Conservation (phyloP, 2,888 invertebrate genomes). For the Saturnia japonica region DNA sequence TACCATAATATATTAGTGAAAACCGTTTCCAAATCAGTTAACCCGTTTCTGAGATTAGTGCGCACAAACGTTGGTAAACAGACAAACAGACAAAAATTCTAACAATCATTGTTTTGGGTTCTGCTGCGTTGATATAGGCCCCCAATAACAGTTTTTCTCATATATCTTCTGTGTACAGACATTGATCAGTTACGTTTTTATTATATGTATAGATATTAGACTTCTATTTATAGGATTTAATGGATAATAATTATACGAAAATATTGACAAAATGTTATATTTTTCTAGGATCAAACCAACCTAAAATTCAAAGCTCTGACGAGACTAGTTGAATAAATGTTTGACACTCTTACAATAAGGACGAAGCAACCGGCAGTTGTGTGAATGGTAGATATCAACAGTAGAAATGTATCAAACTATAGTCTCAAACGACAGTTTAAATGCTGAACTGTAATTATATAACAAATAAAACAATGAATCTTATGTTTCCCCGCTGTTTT, state of each 20-base stretch:
- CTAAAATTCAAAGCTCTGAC: not conserved
- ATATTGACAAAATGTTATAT: not conserved
- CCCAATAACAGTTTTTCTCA: no score
- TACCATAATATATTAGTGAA: no score
- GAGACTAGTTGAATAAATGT: not conserved
- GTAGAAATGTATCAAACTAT: not conserved
- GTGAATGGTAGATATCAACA: not conserved
- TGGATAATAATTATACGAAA: not conserved
- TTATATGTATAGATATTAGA: no score
- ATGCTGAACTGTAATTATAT: not conserved
- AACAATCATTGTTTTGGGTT: no score
- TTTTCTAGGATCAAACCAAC: not conserved
- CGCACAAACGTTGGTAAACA: no score
- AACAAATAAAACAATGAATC: not conserved
- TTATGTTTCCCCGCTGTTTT: not conserved
- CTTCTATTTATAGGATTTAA: no score
- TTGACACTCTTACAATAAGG: not conserved
- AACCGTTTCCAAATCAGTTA: no score
- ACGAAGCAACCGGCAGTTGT: not conserved
- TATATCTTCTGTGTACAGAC: no score
- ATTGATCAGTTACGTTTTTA: no score
- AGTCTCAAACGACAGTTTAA: not conserved
- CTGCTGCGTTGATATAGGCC: no score
- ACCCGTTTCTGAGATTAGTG: no score
- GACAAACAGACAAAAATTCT: no score